Base-by-base conservation (phyloP, 2,113 vertebrate genomes). In the Gallinago undulata region DNA sequence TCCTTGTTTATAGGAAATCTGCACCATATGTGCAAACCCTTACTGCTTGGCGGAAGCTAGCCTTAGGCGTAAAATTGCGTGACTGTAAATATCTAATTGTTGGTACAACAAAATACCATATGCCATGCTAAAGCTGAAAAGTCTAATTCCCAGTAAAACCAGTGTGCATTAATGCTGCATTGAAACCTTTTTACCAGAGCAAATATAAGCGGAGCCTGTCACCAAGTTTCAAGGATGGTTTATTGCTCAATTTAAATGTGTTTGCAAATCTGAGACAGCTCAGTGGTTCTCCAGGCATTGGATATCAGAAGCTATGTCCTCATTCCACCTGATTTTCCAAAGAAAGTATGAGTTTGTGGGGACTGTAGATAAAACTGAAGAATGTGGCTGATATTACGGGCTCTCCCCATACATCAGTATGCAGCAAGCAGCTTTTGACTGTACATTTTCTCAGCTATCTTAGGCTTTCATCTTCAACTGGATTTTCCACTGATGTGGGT, bases 51-150 rank as follows among this genome's bases (percentile, higher is more conserved):
- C 1, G 1, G 45, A 89, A 82, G 77, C 45, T 68, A 80, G 62
- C 86, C 41, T 84, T 48, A 84, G 73, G 80, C 45, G 56, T n/a
- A 79, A 90, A 87, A 81, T 33, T 22, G 18, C 24, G 30, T 41
- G 86, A n/a, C 57, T 93, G 53, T 72, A 89, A 89, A 94, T 81
- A 86, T 28, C 35, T 86, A 78, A 57, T 57, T 75, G 73, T 92
- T 87, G 80, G 50, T 90, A 68, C 80, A 89, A 76, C 62, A 89
- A 62, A 90, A 90, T 84, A 30, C 68, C 69, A 50, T 75, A 90
- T 93, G 86, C 62, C 53, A 57, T 1, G 3, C 12, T 84, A 68
- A 87, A 89, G 14, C 67, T 41, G 50, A 50, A 50, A 39, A 75
- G 39, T 11, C 53, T 68, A 77, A 78, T 93, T 81, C 33, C 56